These are phyloP conservation scores for Drosophila mercatorum DNA, from an alignment of 2,888 invertebrate species.

Conservation along the genomic window DNA sequence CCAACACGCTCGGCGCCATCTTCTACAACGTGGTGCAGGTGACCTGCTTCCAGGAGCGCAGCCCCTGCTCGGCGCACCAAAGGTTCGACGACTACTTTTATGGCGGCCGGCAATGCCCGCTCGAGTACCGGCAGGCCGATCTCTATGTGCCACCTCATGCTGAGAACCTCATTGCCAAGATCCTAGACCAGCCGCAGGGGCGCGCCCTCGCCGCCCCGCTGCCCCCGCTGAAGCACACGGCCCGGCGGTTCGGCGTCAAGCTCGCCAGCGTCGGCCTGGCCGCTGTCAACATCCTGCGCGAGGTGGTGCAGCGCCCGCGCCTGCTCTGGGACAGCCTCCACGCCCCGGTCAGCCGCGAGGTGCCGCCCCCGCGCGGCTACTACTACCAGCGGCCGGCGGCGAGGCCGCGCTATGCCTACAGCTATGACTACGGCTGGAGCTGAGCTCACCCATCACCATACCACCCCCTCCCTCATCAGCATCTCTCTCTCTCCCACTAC, in stretches of 20 bases:
- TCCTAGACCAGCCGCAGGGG: conserved; percentile 71
- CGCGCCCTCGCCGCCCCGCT: conserved; percentile 54
- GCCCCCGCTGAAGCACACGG: conserved; percentile 44
- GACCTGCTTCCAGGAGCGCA: conserved; percentile 89
- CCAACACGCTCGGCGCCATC: conserved; percentile 89
- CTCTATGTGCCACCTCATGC: conserved; percentile 82
- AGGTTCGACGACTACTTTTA: conserved; percentile 85
- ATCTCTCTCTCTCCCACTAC: conserved; percentile 6
- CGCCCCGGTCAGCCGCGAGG: conserved; percentile 64
- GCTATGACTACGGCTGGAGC: conserved; percentile 36
- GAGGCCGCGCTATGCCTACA: conserved; percentile 19
- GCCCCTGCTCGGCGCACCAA: conserved; percentile 88
- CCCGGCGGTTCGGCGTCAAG: conserved; percentile 80
- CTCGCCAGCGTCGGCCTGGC: conserved; percentile 83
- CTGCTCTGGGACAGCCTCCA: conserved; percentile 74
- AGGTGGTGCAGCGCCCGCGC: conserved; percentile 76
- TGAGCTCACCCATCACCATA: conserved; percentile 16
- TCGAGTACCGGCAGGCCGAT: conserved; percentile 80
- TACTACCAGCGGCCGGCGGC: conserved; percentile 51
- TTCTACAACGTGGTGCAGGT: conserved; percentile 91
- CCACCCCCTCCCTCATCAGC: neutral
- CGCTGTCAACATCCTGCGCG: conserved; percentile 81
- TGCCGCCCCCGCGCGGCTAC: conserved; percentile 57
- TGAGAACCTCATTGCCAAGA: conserved; percentile 79
- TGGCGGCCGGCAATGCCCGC: conserved; percentile 68